Evolutionary conservation across 2,888 invertebrate species (phyloP).

Genomic region (Lomographa bimaculata): DNA sequence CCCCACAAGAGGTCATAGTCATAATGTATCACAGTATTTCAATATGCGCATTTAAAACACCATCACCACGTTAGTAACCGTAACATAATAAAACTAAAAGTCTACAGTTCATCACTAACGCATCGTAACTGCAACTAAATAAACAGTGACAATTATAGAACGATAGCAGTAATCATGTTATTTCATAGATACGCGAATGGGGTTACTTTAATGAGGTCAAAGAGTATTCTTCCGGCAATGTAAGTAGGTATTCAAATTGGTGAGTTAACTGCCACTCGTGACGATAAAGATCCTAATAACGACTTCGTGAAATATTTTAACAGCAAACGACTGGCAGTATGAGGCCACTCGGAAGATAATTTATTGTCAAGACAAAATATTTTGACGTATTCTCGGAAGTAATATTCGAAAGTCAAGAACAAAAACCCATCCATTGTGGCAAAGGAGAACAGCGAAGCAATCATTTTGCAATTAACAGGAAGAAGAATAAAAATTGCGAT

Average conservation of each 20-base stretch:
- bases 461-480: constrained; percentile 30
- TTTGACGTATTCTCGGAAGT: constrained; percentile 24
- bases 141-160: constrained; percentile 35
- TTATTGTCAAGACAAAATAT: constrained; percentile 23
- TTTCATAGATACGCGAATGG: constrained; percentile 45
- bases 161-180: constrained; percentile 45
- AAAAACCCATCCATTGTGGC: constrained; percentile 24
- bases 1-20: constrained; percentile 45
- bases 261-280: constrained; percentile 12
- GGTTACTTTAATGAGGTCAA: constrained; percentile 56
- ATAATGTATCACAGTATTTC: constrained; percentile 27
- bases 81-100: constrained; percentile 18
- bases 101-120: constrained; percentile 16
- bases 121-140: constrained; percentile 33
- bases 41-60: constrained; percentile 23
- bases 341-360: constrained; percentile 15
- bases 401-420: constrained; percentile 29
- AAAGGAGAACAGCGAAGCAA: constrained; percentile 24
- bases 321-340: constrained; percentile 9
- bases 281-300: constrained; percentile 19
- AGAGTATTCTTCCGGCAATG: constrained; percentile 58
- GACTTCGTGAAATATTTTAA: constrained; percentile 7
- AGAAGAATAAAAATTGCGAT: constrained; percentile 17
- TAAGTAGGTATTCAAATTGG: constrained; percentile 19
- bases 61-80: constrained; percentile 17